These are phyloP conservation scores for Phalloptychus januarius DNA, from an alignment of 2,797 vertebrate species.

Conservation along the genomic window DNA sequence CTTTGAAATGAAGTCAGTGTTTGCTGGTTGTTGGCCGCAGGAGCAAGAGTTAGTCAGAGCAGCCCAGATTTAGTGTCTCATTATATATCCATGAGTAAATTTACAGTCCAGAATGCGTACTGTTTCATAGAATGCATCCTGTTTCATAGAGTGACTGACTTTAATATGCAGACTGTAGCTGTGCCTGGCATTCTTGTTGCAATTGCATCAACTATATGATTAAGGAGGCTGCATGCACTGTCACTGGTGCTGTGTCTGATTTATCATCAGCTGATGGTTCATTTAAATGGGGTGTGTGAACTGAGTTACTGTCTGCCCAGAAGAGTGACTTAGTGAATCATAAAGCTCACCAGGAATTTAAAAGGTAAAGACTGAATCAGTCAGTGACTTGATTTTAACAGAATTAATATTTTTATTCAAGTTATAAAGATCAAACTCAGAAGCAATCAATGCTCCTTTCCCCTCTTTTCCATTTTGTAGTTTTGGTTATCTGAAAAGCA, in stretches of 20 bases:
- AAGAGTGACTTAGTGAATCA: neutral
- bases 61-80: neutral
- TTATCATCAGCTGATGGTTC: neutral
- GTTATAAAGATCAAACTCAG: neutral
- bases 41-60: neutral
- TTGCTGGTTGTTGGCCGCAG: neutral
- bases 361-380: neutral
- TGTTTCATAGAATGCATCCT: neutral
- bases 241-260: neutral
- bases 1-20: neutral
- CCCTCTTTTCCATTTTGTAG: neutral
- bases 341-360: neutral
- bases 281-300: neutral
- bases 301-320: neutral
- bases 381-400: neutral
- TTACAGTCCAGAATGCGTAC: neutral
- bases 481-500: neutral
- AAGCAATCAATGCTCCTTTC: neutral
- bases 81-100: neutral
- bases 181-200: neutral
- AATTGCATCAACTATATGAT: neutral
- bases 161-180: neutral
- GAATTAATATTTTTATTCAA: neutral
- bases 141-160: neutral
- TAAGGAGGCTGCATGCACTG: neutral